Conservation (phyloP, 1,140 invertebrate species). For the Drosophila littoralis region DNA sequence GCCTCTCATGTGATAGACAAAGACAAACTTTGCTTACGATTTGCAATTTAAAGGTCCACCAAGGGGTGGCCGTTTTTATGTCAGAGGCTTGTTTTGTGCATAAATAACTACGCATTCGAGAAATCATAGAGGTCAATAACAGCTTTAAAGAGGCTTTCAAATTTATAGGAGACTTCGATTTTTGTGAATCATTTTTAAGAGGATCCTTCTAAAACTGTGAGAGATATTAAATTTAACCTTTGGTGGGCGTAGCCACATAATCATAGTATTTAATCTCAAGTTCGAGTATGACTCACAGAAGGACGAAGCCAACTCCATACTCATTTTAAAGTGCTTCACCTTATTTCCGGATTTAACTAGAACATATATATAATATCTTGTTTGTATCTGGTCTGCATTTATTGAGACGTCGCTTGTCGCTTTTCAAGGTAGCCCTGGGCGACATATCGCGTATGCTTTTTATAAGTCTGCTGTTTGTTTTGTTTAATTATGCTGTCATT, state of each 20-base stretch:
- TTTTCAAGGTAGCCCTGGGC: constrained; percentile 53
- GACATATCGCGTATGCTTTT: constrained; percentile 67
- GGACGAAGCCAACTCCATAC: neutral
- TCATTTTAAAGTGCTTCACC: too few species aligned
- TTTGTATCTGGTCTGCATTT: neutral
- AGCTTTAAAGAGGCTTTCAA: too few species aligned
- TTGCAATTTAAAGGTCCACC: constrained; percentile 45
- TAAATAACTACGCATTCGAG: constrained; percentile 47
- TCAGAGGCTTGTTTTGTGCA: constrained; percentile 54
- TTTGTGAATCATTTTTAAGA: too few species aligned
- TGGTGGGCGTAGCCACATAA: too few species aligned
- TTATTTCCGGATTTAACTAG: too few species aligned
- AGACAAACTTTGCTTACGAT: constrained; percentile 60
- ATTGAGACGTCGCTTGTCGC: neutral
- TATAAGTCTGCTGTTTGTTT: constrained; percentile 81
- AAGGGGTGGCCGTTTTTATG: neutral
- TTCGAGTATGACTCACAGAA: too few species aligned
- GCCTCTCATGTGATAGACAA: neutral
- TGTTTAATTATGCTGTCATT: constrained; percentile 83
- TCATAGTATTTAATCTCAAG: too few species aligned
- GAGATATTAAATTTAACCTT: too few species aligned
- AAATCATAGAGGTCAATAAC: neutral
- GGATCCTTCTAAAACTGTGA: too few species aligned
- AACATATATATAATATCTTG: too few species aligned
- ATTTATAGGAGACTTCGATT: too few species aligned